Percentiles rank a stretch among this genome's conserved stretches.
phyloP scores from a whole-genome alignment of 2,113 vertebrate species.

The Calidris pygmaea region DNA sequence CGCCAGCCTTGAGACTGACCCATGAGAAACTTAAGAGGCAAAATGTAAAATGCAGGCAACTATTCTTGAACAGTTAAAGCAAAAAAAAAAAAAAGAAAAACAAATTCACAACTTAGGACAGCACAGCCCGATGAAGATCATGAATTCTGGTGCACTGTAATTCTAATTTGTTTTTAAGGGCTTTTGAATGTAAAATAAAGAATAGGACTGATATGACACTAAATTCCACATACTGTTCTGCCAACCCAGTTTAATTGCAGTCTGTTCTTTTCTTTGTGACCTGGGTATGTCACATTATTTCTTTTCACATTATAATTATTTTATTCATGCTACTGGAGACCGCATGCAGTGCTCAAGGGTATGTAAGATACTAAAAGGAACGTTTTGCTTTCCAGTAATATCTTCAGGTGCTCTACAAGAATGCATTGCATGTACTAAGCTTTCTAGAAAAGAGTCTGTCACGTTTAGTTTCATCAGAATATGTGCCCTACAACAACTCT shows the following conservation, averaged over 20 bases:
- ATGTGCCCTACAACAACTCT: background rate
- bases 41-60: background rate
- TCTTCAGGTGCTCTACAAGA: background rate
- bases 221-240: background rate
- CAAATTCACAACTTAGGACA: background rate
- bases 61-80: background rate
- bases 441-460: background rate
- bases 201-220: background rate
- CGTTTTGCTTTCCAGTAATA: background rate
- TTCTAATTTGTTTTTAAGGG: background rate
- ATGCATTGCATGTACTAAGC: background rate
- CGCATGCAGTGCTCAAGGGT: accelerated
- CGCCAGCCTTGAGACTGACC: background rate
- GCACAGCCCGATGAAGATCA: background rate
- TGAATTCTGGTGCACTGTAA: background rate
- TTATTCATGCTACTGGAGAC: background rate
- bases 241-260: background rate
- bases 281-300: background rate
- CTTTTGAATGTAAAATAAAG: background rate
- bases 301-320: background rate
- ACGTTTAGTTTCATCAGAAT: background rate
- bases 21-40: background rate
- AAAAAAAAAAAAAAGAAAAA: background rate
- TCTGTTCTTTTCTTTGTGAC: background rate
- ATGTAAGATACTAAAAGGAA: background rate